Percentiles rank a stretch among this genome's conserved stretches.
These are phyloP conservation scores for Odontomachus brunneus DNA, from an alignment of 1,140 invertebrate species.

Conservation along the genomic window DNA sequence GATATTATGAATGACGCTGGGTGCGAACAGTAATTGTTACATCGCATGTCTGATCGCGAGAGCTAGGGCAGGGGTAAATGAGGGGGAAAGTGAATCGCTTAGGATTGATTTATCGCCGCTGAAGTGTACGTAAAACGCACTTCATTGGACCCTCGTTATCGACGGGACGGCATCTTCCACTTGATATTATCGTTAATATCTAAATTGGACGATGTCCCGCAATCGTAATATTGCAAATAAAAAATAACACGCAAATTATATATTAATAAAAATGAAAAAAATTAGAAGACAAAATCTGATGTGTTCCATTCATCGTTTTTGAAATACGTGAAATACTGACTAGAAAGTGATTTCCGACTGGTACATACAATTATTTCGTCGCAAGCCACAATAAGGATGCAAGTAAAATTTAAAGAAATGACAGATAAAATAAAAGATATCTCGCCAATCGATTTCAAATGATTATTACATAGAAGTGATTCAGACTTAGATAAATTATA, in stretches of 20 bases:
- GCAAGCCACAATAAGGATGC: neutral
- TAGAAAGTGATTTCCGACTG: neutral
- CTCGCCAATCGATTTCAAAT: neutral
- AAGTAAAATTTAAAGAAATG: too few species aligned
- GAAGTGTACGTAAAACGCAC: slow-evolving; percentile 72
- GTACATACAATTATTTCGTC: neutral
- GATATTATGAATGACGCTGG: slow-evolving; percentile 76
- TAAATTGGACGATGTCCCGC: neutral
- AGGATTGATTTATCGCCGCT: slow-evolving; percentile 79
- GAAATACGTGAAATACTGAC: too few species aligned
- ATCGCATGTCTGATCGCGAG: slow-evolving; percentile 79
- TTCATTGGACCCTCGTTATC: slow-evolving; percentile 32
- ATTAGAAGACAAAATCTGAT: slow-evolving; percentile 15
- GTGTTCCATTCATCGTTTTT: too few species aligned
- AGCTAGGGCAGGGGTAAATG: slow-evolving; percentile 62
- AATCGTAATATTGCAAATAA: slow-evolving; percentile 11
- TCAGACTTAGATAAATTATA: slow-evolving; percentile 61
- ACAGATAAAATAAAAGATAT: too few species aligned
- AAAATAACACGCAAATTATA: slow-evolving; percentile 1
- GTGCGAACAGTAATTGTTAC: slow-evolving; percentile 79
- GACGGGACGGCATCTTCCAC: neutral
- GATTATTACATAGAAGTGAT: slow-evolving; percentile 29
- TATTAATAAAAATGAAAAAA: slow-evolving; percentile 34
- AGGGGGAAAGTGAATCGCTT: slow-evolving; percentile 68
- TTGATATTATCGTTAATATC: slow-evolving; percentile 31